These are phyloP conservation scores for Polyergus mexicanus DNA, from an alignment of 1,140 invertebrate species.

Conservation along the genomic window DNA sequence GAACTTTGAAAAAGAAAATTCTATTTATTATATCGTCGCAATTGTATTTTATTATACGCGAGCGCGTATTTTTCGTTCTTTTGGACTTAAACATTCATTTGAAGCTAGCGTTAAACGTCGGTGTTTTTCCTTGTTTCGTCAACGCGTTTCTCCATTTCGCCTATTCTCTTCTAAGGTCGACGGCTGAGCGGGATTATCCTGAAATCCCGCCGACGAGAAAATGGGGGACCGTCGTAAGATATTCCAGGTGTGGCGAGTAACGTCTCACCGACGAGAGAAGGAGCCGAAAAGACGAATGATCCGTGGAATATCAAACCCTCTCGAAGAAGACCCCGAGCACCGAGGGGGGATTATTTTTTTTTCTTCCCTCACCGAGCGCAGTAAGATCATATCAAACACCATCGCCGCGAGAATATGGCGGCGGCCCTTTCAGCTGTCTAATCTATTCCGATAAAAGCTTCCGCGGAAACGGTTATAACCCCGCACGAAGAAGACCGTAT, in stretches of 20 bases:
- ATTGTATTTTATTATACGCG: slow-evolving; percentile 13
- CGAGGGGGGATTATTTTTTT: slow-evolving; percentile 48
- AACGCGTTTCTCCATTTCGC: slow-evolving; percentile 19
- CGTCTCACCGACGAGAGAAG: slow-evolving; percentile 18
- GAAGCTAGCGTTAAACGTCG: background rate
- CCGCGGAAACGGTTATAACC: slow-evolving; percentile 35
- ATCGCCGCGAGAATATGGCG: slow-evolving; percentile 22
- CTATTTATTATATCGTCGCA: slow-evolving; percentile 15
- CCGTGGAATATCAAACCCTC: slow-evolving; percentile 41
- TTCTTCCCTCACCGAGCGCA: background rate
- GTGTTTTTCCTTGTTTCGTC: slow-evolving; percentile 45
- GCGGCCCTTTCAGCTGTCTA: slow-evolving; percentile 45
- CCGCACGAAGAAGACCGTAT: slow-evolving; percentile 9
- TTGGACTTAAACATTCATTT: slow-evolving; percentile 18
- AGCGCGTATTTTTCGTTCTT: background rate
- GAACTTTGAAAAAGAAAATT: background rate
- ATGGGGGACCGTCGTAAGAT: slow-evolving; percentile 3
- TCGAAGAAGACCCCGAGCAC: slow-evolving; percentile 16
- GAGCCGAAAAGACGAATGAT: slow-evolving; percentile 51
- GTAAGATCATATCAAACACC: slow-evolving; percentile 41
- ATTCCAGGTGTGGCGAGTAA: slow-evolving; percentile 28
- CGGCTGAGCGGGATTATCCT: slow-evolving; percentile 40
- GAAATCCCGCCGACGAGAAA: slow-evolving; percentile 24
- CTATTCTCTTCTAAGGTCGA: slow-evolving; percentile 1
- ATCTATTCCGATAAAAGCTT: slow-evolving; percentile 57